Evolutionary conservation across 2,888 invertebrate species (phyloP).

Genomic region (Aporophyla lueneburgensis): DNA sequence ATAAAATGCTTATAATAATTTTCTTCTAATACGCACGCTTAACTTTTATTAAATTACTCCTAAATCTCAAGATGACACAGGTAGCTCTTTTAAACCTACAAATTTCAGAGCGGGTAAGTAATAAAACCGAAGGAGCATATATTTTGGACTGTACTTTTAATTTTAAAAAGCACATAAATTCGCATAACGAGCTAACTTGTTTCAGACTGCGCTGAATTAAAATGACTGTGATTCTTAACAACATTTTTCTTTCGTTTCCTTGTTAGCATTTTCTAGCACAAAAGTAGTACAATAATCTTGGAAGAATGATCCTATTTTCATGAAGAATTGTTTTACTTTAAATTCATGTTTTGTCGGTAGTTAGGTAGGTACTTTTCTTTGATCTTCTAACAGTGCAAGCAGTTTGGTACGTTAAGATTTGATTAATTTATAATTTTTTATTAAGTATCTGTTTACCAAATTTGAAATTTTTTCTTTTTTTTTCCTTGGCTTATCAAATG

Average conservation of each 20-base stretch:
- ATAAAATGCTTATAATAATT: background rate
- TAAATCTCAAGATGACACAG: conserved; percentile 19
- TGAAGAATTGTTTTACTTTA: conserved; percentile 9
- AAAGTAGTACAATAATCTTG: conserved; percentile 26
- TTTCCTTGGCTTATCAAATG: too few species aligned
- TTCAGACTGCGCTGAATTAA: conserved; percentile 30
- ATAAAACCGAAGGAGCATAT: conserved; percentile 38
- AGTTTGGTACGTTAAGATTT: background rate
- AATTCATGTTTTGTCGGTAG: background rate
- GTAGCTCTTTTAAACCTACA: conserved; percentile 1
- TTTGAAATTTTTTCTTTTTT: too few species aligned
- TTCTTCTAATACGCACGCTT: background rate
- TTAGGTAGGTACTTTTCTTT: background rate
- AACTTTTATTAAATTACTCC: conserved; percentile 2
- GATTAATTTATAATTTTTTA: background rate
- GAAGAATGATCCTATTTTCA: conserved; percentile 25
- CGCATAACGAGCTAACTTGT: conserved; percentile 56
- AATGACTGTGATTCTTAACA: conserved; percentile 40
- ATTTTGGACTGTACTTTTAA: conserved; percentile 55
- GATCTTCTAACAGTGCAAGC: background rate
- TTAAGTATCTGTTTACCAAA: too few species aligned
- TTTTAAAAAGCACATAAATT: conserved; percentile 61
- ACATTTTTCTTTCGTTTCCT: conserved; percentile 36
- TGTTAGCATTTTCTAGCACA: conserved; percentile 35
- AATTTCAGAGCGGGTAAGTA: conserved; percentile 20